These are phyloP conservation scores for Agapornis roseicollis DNA, from an alignment of 2,113 vertebrate species.

Conservation along the genomic window DNA sequence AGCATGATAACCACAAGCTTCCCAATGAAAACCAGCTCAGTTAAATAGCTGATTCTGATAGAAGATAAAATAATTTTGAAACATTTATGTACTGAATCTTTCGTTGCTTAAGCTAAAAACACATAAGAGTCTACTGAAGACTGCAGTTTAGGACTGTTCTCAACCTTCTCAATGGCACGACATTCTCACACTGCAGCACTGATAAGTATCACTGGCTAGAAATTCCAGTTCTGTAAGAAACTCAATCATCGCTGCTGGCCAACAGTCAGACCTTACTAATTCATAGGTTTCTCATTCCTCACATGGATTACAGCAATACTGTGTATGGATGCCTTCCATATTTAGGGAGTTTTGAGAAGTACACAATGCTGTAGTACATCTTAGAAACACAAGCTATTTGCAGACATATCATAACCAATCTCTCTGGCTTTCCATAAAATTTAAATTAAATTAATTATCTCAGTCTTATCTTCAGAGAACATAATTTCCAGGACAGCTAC, in stretches of 20 bases:
- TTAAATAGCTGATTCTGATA: neutral
- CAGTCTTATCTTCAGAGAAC: neutral
- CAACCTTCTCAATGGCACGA: neutral
- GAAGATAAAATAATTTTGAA: neutral
- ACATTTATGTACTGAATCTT: neutral
- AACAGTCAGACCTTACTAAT: neutral
- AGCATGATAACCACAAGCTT: neutral
- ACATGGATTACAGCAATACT: neutral
- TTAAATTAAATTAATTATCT: slow-evolving; percentile 6
- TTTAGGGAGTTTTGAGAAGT: neutral
- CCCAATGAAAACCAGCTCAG: neutral
- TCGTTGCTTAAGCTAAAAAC: neutral
- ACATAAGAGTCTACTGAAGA: neutral
- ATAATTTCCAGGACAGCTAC: neutral
- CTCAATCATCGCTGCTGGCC: neutral
- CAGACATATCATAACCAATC: neutral
- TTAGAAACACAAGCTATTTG: neutral
- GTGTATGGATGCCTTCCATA: neutral
- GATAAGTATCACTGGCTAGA: neutral
- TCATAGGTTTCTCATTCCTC: neutral
- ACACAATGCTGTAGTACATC: neutral
- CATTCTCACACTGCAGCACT: neutral
- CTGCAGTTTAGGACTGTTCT: neutral
- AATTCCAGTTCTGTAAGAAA: slow-evolving; percentile 3
- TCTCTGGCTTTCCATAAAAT: neutral